phyloP scores from a whole-genome alignment of 2,797 vertebrate genomes.

The Perodicticus potto region DNA sequence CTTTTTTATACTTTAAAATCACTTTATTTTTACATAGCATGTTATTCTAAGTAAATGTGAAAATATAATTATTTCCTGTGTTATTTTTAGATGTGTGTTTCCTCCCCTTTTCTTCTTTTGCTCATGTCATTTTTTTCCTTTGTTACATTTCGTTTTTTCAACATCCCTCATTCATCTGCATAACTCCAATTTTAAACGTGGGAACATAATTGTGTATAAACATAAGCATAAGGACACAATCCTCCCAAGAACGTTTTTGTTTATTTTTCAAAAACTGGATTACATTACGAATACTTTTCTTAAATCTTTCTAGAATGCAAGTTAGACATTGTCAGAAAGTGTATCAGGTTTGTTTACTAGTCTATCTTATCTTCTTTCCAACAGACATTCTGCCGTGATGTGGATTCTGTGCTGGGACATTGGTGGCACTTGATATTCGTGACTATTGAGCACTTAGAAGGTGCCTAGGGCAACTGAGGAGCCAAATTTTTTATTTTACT shows the following conservation, averaged over 20 bases:
- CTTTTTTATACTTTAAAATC: neutral
- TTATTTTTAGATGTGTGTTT: neutral
- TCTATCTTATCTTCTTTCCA: neutral
- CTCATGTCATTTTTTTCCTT: neutral
- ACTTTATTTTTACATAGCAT: neutral
- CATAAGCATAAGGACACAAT: neutral
- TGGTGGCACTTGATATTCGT: neutral
- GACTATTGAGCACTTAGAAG: neutral
- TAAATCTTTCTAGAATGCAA: neutral
- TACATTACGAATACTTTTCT: neutral
- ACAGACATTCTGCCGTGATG: neutral
- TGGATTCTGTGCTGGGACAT: too few species aligned
- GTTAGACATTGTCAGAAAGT: neutral
- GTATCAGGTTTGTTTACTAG: neutral
- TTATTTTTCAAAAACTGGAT: constrained; percentile 13
- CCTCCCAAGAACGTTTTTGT: neutral
- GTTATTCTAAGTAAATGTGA: neutral
- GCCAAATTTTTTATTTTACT: neutral
- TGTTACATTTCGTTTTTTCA: neutral
- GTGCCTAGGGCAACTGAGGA: neutral
- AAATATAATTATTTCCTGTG: neutral
- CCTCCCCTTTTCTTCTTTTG: neutral
- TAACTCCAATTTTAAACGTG: neutral
- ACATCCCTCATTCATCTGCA: neutral
- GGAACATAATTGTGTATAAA: neutral